Percentiles rank a stretch among this genome's conserved stretches.
Conservation (phyloP, 64 coral and sea anemone species). For the Porites australiensis region DNA sequence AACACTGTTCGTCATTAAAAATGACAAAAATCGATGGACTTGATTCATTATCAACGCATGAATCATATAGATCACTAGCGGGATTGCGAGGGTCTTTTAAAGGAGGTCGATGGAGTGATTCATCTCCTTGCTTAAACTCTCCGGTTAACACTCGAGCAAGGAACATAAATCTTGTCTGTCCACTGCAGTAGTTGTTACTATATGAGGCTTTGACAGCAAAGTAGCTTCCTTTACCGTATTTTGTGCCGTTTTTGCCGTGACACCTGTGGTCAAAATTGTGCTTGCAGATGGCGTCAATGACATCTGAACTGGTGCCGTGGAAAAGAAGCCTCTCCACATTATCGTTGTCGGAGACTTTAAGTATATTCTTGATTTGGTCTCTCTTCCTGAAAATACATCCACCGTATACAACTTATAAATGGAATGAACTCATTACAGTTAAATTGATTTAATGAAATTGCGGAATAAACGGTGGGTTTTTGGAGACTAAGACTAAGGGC, state of each 20-base stretch:
- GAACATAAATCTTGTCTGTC: conserved; percentile 60
- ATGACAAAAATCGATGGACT: conserved; percentile 67
- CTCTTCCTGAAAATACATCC: not conserved
- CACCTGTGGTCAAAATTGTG: conserved; percentile 70
- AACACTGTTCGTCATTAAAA: conserved; percentile 76
- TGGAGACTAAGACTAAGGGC: too few relatives aligned
- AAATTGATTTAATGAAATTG: too few relatives aligned
- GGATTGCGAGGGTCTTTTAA: conserved; percentile 35
- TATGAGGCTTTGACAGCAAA: conserved; percentile 67
- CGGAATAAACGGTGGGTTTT: too few relatives aligned
- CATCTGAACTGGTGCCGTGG: conserved; percentile 42
- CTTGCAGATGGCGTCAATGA: conserved; percentile 58
- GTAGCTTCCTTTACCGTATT: conserved; percentile 69
- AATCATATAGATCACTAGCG: conserved; percentile 65
- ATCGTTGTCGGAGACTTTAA: not conserved
- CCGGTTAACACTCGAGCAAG: conserved; percentile 72
- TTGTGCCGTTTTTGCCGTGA: conserved; percentile 50
- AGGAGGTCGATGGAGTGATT: conserved; percentile 16
- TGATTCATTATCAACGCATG: conserved; percentile 76
- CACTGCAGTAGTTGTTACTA: conserved; percentile 60
- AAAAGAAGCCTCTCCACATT: conserved; percentile 61
- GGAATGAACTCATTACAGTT: too few relatives aligned
- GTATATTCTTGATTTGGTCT: conserved; percentile 6
- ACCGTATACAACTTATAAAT: too few relatives aligned
- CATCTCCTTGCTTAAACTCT: conserved; percentile 40